phyloP scores from a whole-genome alignment of 2,797 vertebrate species.

The Uromys caudimaculatus region DNA sequence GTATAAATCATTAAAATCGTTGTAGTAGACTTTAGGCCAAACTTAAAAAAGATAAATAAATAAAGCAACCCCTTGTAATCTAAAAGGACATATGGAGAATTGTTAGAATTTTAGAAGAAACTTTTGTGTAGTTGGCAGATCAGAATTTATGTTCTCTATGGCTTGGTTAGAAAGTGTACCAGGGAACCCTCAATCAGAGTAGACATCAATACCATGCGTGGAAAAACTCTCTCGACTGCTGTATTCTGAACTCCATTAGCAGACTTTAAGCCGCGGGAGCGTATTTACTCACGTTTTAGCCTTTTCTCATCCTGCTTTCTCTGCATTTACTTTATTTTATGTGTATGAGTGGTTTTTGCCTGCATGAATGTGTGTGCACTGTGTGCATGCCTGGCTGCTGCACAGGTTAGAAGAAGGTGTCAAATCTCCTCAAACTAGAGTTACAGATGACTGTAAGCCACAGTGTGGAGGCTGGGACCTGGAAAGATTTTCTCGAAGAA shows the following conservation, averaged over 20 bases:
- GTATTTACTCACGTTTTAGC: background rate
- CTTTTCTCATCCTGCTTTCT: background rate
- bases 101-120: conserved; percentile 33
- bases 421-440: background rate
- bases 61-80: background rate
- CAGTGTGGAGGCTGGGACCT: background rate
- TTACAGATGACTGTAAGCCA: background rate
- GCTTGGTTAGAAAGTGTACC: background rate
- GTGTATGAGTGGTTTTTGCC: background rate
- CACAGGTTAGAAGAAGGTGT: background rate
- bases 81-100: background rate
- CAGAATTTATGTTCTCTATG: background rate
- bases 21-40: conserved; percentile 16
- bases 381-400: background rate
- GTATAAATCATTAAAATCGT: conserved; percentile 23
- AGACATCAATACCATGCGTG: background rate
- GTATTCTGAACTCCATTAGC: background rate
- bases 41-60: background rate
- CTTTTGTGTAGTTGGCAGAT: background rate
- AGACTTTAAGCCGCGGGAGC: background rate
- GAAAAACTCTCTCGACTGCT: background rate
- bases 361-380: background rate
- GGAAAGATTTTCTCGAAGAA: background rate
- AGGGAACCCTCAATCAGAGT: background rate
- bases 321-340: background rate